Conservation (phyloP, 2,888 invertebrate genomes). For the Rhyacophila evoluta region DNA sequence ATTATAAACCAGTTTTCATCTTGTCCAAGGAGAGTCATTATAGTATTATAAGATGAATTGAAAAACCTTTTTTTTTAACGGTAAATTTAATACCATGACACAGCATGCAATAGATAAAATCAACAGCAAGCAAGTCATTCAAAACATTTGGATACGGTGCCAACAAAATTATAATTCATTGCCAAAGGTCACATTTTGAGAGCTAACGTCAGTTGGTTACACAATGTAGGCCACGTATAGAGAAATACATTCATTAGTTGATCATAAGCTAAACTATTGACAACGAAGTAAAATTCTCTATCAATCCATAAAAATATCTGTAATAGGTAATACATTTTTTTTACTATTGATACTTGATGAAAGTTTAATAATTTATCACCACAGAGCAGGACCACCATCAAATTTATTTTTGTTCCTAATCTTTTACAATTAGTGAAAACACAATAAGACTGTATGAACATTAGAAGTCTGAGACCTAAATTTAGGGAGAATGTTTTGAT, state of each 20-base stretch:
- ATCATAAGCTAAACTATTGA: not conserved
- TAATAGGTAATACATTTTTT: not conserved
- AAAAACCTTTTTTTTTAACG: too few species aligned
- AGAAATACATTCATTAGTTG: not conserved
- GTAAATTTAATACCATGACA: not conserved
- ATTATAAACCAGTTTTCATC: too few species aligned
- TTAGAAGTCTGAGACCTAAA: too few species aligned
- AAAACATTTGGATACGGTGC: not conserved
- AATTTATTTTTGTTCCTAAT: too few species aligned
- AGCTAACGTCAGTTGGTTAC: not conserved
- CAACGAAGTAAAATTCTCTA: too few species aligned
- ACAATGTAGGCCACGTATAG: not conserved
- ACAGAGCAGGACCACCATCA: too few species aligned
- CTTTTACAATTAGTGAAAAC: too few species aligned
- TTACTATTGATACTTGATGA: not conserved
- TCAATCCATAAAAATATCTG: not conserved
- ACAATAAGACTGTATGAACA: too few species aligned
- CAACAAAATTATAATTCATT: slow-evolving; percentile 36
- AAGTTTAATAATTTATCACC: too few species aligned
- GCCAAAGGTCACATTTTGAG: slow-evolving; percentile 41
- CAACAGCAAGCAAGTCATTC: not conserved
- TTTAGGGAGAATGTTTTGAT: too few species aligned
- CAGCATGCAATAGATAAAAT: not conserved
- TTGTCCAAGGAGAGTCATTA: too few species aligned
- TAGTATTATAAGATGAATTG: too few species aligned